Base-by-base conservation (phyloP, 2,797 vertebrate species). In the Chiloscyllium punctatum region DNA sequence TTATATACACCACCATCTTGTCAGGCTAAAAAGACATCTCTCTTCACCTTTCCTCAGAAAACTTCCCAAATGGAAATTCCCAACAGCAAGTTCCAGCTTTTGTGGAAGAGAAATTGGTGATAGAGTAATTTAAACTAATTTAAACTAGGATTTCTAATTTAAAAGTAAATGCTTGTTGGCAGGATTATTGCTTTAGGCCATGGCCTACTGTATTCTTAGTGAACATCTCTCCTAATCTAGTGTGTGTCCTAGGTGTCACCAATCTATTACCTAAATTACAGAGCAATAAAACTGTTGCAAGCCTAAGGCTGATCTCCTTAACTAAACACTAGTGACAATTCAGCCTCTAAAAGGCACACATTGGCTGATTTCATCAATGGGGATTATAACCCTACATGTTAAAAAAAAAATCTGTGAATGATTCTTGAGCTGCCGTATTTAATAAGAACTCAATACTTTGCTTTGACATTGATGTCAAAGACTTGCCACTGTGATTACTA, bases 401-500 rank as follows among this genome's bases (percentile, higher is more conserved):
- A 27, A 37, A 48, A 84, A 48, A 84, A 37, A 92, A 92, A 21
- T n/a, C 66, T 42, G n/a, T 42, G 90, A 92, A 92, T 92, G 90
- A 92, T 42, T 25, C 90, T 68, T 42, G 62, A 92, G 90, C 90
- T 69, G 62, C 66, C 25, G 66, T 25, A 69, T 92, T 92, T 92
- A 92, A 92, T 92, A 92, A 92, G 90, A 92, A 69, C 90, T 68
- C 37, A 66, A 68, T 68, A 92, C 21, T 42, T 69, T 92, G 90
- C 90, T 92, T 92, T 92, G 90, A 69, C 90, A 92, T 69, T 69
- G 66, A 66, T 92, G 90, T 92, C 66, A 92, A 92, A 92, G 90
- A 25, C 90, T 69, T 42, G 62, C 21, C 37, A 37, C 90, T 92
- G 90, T 92, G 66, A 68, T 92, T 92, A 92, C 62, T 68, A 42